Percentiles rank a stretch among this genome's conserved stretches.
Conservation (phyloP, 1,140 invertebrate genomes). For the Drosophila takahashii region DNA sequence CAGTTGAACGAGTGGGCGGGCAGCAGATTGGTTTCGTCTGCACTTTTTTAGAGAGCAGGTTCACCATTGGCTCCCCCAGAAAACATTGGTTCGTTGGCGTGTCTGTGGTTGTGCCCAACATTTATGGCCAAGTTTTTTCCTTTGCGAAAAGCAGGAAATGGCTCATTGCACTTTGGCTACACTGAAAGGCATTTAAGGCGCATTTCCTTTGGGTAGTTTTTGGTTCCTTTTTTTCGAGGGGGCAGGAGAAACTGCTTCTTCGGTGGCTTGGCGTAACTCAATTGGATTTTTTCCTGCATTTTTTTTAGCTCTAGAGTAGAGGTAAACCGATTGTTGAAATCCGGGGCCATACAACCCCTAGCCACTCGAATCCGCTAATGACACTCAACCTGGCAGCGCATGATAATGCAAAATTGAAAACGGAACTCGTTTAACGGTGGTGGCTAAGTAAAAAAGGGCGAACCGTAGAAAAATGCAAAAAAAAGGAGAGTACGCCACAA, state of each 20-base stretch:
- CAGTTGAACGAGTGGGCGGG: constrained; percentile 68
- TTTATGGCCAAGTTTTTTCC: constrained; percentile 66
- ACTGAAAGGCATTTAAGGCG: constrained; percentile 77
- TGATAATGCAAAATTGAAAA: constrained; percentile 63
- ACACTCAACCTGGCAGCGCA: constrained; percentile 61
- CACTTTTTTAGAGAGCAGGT: constrained; percentile 43
- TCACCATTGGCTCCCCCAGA: constrained; percentile 4
- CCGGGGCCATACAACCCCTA: constrained; percentile 34
- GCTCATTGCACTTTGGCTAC: constrained; percentile 83
- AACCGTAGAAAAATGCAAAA: constrained; percentile 26
- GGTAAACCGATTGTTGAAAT: constrained; percentile 45
- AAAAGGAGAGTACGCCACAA: constrained; percentile 49
- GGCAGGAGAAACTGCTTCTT: constrained; percentile 32
- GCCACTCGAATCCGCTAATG: constrained; percentile 54
- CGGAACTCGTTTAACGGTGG: constrained; percentile 73
- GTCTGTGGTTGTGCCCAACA: constrained; percentile 81
- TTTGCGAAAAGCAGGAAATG: constrained; percentile 55
- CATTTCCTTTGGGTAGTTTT: constrained; percentile 63
- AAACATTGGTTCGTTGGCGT: constrained; percentile 39
- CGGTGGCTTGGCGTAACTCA: constrained; percentile 58
- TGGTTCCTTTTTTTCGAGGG: constrained; percentile 20
- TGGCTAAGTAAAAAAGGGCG: constrained; percentile 34
- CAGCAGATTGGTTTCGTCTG: constrained; percentile 78
- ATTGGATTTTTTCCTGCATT: constrained; percentile 56
- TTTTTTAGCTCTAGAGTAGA: constrained; percentile 12